Evolutionary conservation across 2,113 vertebrate species (phyloP).

Genomic region (Piaya cayana): DNA sequence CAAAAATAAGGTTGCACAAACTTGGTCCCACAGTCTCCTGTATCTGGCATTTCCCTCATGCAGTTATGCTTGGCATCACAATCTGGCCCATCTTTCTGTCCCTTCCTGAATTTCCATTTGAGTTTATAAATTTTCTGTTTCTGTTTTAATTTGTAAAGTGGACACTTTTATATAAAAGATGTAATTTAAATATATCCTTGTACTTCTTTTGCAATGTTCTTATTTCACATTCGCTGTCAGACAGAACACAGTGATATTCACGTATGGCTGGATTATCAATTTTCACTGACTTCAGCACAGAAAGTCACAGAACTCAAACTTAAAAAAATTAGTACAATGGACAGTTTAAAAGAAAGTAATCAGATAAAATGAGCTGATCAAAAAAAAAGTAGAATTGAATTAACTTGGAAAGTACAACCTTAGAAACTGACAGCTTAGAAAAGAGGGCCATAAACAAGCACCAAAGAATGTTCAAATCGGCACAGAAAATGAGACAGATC

Average conservation of each 20-base stretch:
- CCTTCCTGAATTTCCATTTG: background rate
- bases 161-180: background rate
- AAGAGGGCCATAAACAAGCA: background rate
- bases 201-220: background rate
- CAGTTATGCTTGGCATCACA: background rate
- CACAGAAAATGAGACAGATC: background rate
- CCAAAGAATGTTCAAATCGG: background rate
- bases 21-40: background rate
- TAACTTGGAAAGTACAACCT: background rate
- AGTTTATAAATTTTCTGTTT: background rate
- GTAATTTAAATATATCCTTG: background rate
- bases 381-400: background rate
- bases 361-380: background rate
- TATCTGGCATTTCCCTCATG: background rate
- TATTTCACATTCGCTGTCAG: background rate
- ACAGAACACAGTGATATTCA: background rate
- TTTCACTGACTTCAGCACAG: background rate
- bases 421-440: background rate
- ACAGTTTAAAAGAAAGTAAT: background rate
- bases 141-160: background rate
- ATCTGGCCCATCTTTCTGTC: background rate
- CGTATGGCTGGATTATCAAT: background rate
- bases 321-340: background rate
- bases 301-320: background rate
- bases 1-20: background rate